Evolutionary conservation across 2,888 invertebrate species (phyloP), one percentile per base, ranked within the genome.

Genomic region (Phyto melanocephala): DNA sequence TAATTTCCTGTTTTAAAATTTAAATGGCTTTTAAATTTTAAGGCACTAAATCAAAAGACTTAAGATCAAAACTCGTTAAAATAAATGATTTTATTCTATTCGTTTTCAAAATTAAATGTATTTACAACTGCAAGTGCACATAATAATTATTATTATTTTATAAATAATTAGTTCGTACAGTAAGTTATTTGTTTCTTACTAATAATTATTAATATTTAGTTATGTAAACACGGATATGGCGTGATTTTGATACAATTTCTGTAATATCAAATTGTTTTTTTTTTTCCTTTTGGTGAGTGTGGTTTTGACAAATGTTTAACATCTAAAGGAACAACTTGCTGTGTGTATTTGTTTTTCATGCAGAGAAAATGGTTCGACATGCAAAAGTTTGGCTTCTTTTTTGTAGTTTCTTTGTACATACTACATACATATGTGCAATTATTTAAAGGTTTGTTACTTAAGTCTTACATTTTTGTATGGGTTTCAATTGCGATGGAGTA

Each of bases 171-270:
- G 15, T 28, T 1, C 24, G 13, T 37, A 45, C 35, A 77, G n/a
- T 62, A 15, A 68, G 28, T 15, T 54, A 68, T 50, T 65, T 76
- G 50, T 50, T 50, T 45, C n/a, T 45, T 56, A 68, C 11, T 35
- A 42, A 47, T 15, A 52, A 17, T 74, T 62, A 62, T 52, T 74
- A 28, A 40, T 63, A 62, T 15, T 28, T 17, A 17, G 24, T 47
- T 56, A 35, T 45, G 33, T 62, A 45, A 60, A 77, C 78, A 78
- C 68, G 68, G 52, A 81, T 74, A 68, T 72, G 33, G 67, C 68
- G 67, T 78, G 71, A 67, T 50, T 56, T 62, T 33, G 22, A 33
- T 72, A 35, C 15, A 50, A n/a, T 63, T 68, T 47, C 40, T 60
- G 52, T 4, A 68, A 63, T n/a, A n/a, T n/a, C n/a, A n/a, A n/a